These are phyloP conservation scores for Cecidostiba fungosa DNA, from an alignment of 2,888 invertebrate species.

Conservation along the genomic window DNA sequence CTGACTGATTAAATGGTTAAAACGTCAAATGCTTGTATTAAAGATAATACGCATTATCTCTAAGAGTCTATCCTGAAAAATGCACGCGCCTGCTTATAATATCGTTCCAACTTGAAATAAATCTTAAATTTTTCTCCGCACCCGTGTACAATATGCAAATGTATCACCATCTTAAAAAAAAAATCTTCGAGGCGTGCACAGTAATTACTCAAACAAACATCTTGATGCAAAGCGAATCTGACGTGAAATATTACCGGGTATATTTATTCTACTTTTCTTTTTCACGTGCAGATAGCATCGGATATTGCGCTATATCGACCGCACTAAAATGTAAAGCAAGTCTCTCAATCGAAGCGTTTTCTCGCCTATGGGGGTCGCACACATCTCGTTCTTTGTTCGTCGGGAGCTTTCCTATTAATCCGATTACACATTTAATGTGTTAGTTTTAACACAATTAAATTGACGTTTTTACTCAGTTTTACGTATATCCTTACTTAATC, in stretches of 20 bases:
- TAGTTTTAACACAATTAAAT: neutral
- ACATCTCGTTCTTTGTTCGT: slow-evolving; percentile 8
- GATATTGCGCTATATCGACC: slow-evolving; percentile 41
- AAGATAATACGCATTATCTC: neutral
- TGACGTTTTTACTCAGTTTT: neutral
- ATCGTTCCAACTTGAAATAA: neutral
- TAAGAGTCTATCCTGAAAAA: neutral
- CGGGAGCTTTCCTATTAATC: neutral
- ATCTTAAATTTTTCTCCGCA: neutral
- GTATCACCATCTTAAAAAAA: neutral
- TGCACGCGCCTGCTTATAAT: neutral
- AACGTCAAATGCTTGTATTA: neutral
- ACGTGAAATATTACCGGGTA: slow-evolving; percentile 38
- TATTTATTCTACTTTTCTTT: slow-evolving; percentile 26
- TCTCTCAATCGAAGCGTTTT: slow-evolving; percentile 36
- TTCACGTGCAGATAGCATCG: slow-evolving; percentile 42
- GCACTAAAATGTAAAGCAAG: slow-evolving; percentile 45
- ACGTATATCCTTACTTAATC: neutral
- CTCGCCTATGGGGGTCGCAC: neutral
- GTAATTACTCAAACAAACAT: slow-evolving; percentile 47
- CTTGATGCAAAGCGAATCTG: slow-evolving; percentile 37
- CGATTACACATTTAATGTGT: neutral
- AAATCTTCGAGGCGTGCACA: slow-evolving; percentile 30
- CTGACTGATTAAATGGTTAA: too few relatives aligned
- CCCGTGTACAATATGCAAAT: neutral